Evolutionary conservation across 2,797 vertebrate species (phyloP).

Genomic region (Synanceia verrucosa): DNA sequence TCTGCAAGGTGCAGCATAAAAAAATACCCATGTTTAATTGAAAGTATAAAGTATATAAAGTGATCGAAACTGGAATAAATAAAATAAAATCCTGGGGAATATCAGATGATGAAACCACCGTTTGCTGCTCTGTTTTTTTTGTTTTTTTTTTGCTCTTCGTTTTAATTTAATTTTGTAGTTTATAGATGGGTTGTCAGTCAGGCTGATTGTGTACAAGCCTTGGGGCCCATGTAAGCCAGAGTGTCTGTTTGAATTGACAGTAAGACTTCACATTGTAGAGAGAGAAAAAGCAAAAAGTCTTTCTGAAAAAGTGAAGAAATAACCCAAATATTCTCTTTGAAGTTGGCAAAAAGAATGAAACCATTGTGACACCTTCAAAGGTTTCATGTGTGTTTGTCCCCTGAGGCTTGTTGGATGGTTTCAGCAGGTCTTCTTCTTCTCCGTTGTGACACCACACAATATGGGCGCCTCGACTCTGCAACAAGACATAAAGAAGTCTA

Average conservation of each 20-base stretch:
- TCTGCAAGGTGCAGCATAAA: too few species aligned
- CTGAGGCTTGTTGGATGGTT: constrained; percentile 27
- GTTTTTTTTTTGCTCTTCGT: background rate
- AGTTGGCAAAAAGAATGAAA: constrained; percentile 46
- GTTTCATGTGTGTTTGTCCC: constrained; percentile 21
- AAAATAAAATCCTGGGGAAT: background rate
- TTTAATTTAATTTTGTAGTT: background rate
- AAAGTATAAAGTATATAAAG: too few species aligned
- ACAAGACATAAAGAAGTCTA: constrained; percentile 13
- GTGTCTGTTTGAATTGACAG: constrained; percentile 31
- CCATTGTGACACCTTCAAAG: constrained; percentile 56
- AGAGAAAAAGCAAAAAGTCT: constrained; percentile 33
- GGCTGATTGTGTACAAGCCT: constrained; percentile 1
- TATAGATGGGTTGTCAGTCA: background rate
- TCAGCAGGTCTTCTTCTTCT: constrained; percentile 16
- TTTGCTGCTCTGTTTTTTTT: background rate
- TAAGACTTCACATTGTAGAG: constrained; percentile 43
- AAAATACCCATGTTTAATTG: too few species aligned
- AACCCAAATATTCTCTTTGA: constrained; percentile 58
- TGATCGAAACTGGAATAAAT: too few species aligned
- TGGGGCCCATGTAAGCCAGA: background rate
- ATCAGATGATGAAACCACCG: background rate
- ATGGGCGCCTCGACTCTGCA: background rate
- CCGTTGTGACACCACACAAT: constrained; percentile 1
- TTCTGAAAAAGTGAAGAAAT: constrained; percentile 42